Evolutionary conservation across 2,113 vertebrate genomes (phyloP), one percentile per base, ranked within the genome.

Genomic region (Lucifuga dentata): DNA sequence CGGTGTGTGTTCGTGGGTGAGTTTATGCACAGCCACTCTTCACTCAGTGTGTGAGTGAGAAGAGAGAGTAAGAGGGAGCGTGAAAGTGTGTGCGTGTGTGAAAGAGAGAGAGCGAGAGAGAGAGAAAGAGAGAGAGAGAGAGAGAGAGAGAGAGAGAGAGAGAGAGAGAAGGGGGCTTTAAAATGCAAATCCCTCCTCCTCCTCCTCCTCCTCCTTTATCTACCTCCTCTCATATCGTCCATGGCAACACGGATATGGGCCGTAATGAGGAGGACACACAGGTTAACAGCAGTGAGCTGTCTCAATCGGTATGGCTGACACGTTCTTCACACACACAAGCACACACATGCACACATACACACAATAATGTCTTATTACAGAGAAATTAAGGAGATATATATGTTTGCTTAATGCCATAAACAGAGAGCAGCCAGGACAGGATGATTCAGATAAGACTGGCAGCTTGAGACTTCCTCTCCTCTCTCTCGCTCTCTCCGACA

Each of bases 151-250:
- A 64, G 48, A 59, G 23, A 17, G 29, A 50, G 38, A 55, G 56
- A 3, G 26, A 56, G 24, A 57, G 61, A 76, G 53, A 57, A 59
- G 21, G 66, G 21, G 81, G 51, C 79, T 85, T 88, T 60, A 59
- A 83, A 77, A 86, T 82, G 80, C 72, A 83, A 88, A 89, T 89
- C 69, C 64, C 66, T 77, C 70, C 44, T 55, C 36, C 66, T 81
- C 35, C 52, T 71, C 19, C 62, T 64, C 81, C 73, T 43, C 17
- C 44, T 55, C 36, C 66, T 81, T 84, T 69, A 81, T 84, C 78
- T 76, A 41, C 35, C 52, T 71, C 19, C 62, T 64, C 81, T 87
- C 76, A 73, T 73, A 49, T 74, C 38, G 66, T 78, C 78, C 65
- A 78, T 76, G 63, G 84, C 85, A 84, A 88, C 84, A 52, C 20